Evolutionary conservation across 1,140 invertebrate genomes (phyloP).

Genomic region (Ceratosolen fusciceps): DNA sequence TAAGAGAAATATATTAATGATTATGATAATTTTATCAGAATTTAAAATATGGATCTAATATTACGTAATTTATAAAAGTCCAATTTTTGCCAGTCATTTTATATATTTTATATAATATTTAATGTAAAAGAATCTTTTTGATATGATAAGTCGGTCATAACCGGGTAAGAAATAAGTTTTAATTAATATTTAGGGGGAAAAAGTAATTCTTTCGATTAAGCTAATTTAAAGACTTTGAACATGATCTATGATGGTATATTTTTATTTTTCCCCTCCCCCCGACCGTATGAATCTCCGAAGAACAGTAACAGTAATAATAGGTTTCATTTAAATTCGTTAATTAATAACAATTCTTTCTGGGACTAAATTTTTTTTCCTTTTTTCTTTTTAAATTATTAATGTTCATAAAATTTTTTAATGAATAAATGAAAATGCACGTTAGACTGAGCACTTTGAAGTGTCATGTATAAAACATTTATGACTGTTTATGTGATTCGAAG

Average conservation of each 20-base stretch:
- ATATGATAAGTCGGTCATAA: not conserved
- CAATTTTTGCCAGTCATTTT: not conserved
- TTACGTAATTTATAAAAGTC: not conserved
- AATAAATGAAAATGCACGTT: not conserved
- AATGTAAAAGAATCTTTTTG: not conserved
- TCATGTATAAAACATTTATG: not conserved
- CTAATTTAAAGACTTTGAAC: not conserved
- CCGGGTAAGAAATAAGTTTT: not conserved
- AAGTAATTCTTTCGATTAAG: not conserved
- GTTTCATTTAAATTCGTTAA: not conserved
- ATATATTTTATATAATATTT: not conserved
- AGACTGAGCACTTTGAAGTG: not conserved
- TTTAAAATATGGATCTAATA: not conserved
- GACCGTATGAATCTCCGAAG: not conserved
- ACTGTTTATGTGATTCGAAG: not conserved
- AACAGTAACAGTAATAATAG: too few species aligned
- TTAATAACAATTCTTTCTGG: not conserved
- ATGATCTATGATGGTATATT: not conserved
- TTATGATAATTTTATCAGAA: not conserved
- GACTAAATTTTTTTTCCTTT: too few species aligned
- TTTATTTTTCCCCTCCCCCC: not conserved
- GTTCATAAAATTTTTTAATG: not conserved
- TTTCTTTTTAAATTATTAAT: slow-evolving; percentile 1
- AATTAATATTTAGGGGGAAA: not conserved
- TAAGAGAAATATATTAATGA: too few species aligned